Percentiles rank a stretch among this genome's conserved stretches.
phyloP scores from a whole-genome alignment of 2,888 invertebrate genomes.

The Harpalus rufipes region DNA sequence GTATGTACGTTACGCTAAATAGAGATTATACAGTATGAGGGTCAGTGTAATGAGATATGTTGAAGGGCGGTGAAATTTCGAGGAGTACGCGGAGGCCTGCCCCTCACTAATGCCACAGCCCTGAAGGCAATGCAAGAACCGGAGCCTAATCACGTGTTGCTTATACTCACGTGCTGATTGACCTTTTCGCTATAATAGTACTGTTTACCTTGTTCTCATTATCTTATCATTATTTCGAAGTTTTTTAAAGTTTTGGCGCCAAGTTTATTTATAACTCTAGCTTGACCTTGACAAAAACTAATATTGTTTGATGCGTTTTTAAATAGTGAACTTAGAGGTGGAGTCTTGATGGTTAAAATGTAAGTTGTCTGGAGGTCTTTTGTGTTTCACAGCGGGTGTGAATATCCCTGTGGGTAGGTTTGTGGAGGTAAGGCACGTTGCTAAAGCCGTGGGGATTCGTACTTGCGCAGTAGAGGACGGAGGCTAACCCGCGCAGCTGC shows the following conservation, averaged over 20 bases:
- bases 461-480: slow-evolving; percentile 73
- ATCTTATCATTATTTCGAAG: not conserved
- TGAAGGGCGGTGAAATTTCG: slow-evolving; percentile 64
- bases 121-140: slow-evolving; percentile 66
- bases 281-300: not conserved
- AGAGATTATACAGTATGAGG: not conserved
- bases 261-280: not conserved
- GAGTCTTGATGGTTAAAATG: not conserved
- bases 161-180: slow-evolving; percentile 19
- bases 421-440: slow-evolving; percentile 18
- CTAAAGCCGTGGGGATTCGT: slow-evolving; percentile 51
- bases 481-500: slow-evolving; percentile 69
- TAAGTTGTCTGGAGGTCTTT: not conserved
- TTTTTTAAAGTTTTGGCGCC: not conserved
- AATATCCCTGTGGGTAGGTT: not conserved
- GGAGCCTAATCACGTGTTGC: slow-evolving; percentile 66
- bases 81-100: slow-evolving; percentile 66
- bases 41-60: slow-evolving; percentile 54
- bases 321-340: not conserved
- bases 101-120: slow-evolving; percentile 68
- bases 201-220: slow-evolving; percentile 14
- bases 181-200: not conserved
- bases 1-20: slow-evolving; percentile 8
- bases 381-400: not conserved
- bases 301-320: not conserved